phyloP scores from a whole-genome alignment of 2,797 vertebrate genomes.

The Brachyrhaphis roseni region DNA sequence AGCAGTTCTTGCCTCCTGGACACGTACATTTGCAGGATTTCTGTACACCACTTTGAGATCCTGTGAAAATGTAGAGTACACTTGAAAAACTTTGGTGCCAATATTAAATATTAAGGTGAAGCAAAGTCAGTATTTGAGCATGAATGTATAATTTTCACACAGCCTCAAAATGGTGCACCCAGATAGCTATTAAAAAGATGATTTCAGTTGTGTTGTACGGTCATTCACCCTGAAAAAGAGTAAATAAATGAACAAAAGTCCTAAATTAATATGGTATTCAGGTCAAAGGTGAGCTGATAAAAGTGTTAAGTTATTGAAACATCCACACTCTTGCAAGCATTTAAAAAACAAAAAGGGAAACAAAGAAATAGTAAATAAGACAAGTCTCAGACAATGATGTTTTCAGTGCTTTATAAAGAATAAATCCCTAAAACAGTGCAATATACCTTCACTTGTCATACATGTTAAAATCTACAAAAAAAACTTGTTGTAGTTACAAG shows the following conservation, averaged over 20 bases:
- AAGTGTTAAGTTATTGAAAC: not conserved
- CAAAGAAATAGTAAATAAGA: not conserved
- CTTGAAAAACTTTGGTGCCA: not conserved
- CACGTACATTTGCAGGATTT: not conserved
- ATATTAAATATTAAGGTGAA: not conserved
- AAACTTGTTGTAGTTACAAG: not conserved
- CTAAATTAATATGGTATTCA: not conserved
- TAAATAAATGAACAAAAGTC: not conserved
- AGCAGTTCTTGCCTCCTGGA: not conserved
- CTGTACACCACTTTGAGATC: not conserved
- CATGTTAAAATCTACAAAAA: slow-evolving; percentile 11
- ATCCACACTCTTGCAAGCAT: not conserved
- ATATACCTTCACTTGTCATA: not conserved
- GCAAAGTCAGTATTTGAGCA: not conserved
- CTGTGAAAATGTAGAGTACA: not conserved
- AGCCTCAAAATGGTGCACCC: not conserved
- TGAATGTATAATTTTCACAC: not conserved
- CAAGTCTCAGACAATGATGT: slow-evolving; percentile 1
- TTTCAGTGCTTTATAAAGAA: slow-evolving; percentile 14
- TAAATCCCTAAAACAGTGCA: not conserved
- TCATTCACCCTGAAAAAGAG: not conserved
- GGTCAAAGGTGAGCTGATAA: not conserved
- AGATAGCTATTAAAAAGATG: not conserved
- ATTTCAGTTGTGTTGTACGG: not conserved
- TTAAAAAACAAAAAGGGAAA: not conserved